A percentile compares a stretch with the other conserved stretches of the same genome.
phyloP scores from a whole-genome alignment of 2,797 vertebrate species.

The Menidia menidia region DNA sequence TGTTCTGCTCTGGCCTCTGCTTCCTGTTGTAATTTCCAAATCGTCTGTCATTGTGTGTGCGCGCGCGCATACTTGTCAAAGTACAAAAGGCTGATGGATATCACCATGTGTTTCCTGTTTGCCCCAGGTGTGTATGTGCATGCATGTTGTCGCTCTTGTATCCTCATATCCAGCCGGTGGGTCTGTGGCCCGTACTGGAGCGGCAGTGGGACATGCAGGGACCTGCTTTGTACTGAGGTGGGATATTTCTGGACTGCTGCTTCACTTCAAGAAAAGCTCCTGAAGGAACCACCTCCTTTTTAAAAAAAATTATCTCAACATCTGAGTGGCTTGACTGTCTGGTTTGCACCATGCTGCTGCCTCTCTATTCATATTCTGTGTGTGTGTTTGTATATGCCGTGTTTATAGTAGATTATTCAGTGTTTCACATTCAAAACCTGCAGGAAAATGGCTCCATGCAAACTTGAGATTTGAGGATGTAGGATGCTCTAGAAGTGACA shows the following conservation, averaged over 20 bases:
- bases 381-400: background rate
- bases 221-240: slow-evolving; percentile 52
- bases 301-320: slow-evolving; percentile 32
- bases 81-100: slow-evolving; percentile 61
- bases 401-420: background rate
- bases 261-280: slow-evolving; percentile 38
- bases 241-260: slow-evolving; percentile 69
- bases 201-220: slow-evolving; percentile 56
- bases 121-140: slow-evolving; percentile 24
- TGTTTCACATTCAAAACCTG: slow-evolving; percentile 8
- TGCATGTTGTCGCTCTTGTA: slow-evolving; percentile 15
- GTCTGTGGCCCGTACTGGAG: slow-evolving; percentile 44
- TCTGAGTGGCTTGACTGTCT: slow-evolving; percentile 11
- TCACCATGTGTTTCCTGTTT: slow-evolving; percentile 70
- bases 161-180: slow-evolving; percentile 40
- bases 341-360: background rate
- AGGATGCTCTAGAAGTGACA: slow-evolving; percentile 3
- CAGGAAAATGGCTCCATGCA: slow-evolving; percentile 23
- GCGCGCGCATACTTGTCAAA: slow-evolving; percentile 7
- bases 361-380: slow-evolving; percentile 22
- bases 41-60: slow-evolving; percentile 34
- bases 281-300: slow-evolving; percentile 40
- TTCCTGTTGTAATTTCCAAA: slow-evolving; percentile 79
- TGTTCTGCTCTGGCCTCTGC: slow-evolving; percentile 75
- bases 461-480: slow-evolving; percentile 9